phyloP scores from a whole-genome alignment of 2,113 vertebrate genomes.

The Sinocyclocheilus grahami region DNA sequence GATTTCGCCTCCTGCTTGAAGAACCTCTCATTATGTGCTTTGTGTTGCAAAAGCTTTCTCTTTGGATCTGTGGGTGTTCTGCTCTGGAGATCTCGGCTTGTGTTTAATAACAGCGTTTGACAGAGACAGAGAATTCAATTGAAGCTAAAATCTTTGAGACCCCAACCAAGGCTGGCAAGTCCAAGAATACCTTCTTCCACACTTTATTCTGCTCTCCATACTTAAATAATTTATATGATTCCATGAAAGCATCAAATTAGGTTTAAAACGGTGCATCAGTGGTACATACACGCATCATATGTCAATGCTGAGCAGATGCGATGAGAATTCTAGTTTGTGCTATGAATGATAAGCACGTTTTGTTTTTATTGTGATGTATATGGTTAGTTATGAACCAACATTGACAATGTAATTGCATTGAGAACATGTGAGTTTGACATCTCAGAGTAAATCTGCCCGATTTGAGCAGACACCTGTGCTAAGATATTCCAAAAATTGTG shows the following conservation, averaged over 20 bases:
- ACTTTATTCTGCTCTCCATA: not conserved
- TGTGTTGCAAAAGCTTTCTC: slow-evolving; percentile 13
- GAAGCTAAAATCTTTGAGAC: not conserved
- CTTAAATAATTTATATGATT: not conserved
- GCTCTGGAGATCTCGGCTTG: not conserved
- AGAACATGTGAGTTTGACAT: too few relatives aligned
- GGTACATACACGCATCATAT: too few relatives aligned
- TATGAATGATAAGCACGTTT: too few relatives aligned
- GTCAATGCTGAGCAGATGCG: too few relatives aligned
- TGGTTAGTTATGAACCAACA: too few relatives aligned
- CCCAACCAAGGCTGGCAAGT: not conserved
- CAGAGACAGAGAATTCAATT: not conserved
- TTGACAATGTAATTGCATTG: too few relatives aligned
- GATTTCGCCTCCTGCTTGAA: slow-evolving; percentile 20
- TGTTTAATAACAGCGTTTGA: slow-evolving; percentile 25
- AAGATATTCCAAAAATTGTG: too few relatives aligned
- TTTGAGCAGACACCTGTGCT: too few relatives aligned
- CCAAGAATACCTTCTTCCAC: not conserved
- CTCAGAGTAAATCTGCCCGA: too few relatives aligned
- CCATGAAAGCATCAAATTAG: not conserved
- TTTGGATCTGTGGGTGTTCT: slow-evolving; percentile 26
- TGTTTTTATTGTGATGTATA: too few relatives aligned
- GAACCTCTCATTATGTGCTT: slow-evolving; percentile 34
- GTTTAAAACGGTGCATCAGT: not conserved
- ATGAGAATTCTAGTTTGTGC: not conserved